Base-by-base conservation (phyloP, 2,888 invertebrate genomes). In the Orthosia cruda region DNA sequence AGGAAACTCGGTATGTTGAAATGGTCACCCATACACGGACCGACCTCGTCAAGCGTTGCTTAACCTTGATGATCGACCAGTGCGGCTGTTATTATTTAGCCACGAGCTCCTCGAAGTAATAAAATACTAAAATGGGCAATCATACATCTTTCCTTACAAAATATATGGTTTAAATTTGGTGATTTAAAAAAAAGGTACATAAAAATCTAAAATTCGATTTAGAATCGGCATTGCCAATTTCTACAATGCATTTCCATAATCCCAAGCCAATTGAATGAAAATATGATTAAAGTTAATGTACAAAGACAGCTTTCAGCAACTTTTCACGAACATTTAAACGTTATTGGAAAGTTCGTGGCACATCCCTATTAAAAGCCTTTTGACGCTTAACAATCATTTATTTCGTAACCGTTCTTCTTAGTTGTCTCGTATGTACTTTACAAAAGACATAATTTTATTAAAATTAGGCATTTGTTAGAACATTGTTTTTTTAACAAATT, bases 291-390 rank as follows among this genome's bases (percentile, higher is more conserved):
- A 55, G 20, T 72, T 54, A 64, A 71, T 64, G 64, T 40, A 71
- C 52, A 59, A 77, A 16, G 67, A 50, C 65, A 71, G 62, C 54
- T 59, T 66, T 64, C 26, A 59, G 0, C 7, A 80, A 67, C 47
- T 76, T 81, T 54, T 58, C 32, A 23, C 0, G n/a, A 77, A 66
- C 32, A 58, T 82, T 69, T 77, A 52, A 64, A 67, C 71, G 62
- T 63, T 69, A 83, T 70, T 78, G 83, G 63, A 83, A 72, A 83
- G 78, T 82, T 72, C 16, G 32, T 20, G 58, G 52, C 40, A 76
- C 57, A 58, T 75, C 61, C 55, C 49, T 77, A 63, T 58, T 78
- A 67, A 57, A 50, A 66, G 57, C 63, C 55, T 80, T n/a, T 80
- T 80, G 63, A 59, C 26, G 72, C 52, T 58, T 61, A 52, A 63